These are phyloP conservation scores for Tenebrosternarchus preto DNA, from an alignment of 2,113 vertebrate species.

Conservation along the genomic window DNA sequence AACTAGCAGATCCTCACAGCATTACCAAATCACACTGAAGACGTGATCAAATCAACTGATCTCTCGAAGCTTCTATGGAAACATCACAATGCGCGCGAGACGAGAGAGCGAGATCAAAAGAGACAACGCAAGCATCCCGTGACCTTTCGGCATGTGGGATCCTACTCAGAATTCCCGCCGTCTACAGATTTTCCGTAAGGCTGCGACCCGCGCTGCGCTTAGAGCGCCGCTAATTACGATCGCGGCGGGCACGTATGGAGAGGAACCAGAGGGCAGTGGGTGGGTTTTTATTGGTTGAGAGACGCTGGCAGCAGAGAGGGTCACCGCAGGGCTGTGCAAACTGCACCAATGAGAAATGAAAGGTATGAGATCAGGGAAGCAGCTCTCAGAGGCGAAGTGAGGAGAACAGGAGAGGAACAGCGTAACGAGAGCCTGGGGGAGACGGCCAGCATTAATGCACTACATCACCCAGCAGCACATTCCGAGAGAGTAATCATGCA, in stretches of 20 bases:
- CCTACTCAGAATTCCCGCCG: too few species aligned
- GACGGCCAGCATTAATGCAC: conserved; percentile 30
- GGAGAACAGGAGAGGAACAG: conserved; percentile 24
- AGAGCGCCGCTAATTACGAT: conserved; percentile 49
- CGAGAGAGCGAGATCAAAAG: too few species aligned
- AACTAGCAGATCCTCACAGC: not conserved
- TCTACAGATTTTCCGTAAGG: too few species aligned
- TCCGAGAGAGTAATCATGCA: conserved; percentile 55
- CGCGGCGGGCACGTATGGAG: conserved; percentile 46
- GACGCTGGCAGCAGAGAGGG: conserved; percentile 66
- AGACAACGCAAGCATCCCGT: too few species aligned
- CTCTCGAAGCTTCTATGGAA: too few species aligned
- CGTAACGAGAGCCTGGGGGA: conserved; percentile 44
- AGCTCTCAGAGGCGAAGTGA: conserved; percentile 52
- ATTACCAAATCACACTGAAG: conserved; percentile 3
- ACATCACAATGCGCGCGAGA: too few species aligned
- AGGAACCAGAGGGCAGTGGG: conserved; percentile 32
- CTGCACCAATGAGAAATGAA: conserved; percentile 74
- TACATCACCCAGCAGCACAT: conserved; percentile 45
- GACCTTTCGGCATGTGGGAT: too few species aligned
- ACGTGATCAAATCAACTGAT: not conserved
- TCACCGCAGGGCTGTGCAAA: conserved; percentile 72
- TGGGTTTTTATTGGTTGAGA: conserved; percentile 35
- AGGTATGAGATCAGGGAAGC: conserved; percentile 66
- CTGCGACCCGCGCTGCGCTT: not conserved